Percentiles rank a stretch among this genome's conserved stretches.
Conservation (phyloP, 2,113 vertebrate species). For the Tragelaphus imberbis region DNA sequence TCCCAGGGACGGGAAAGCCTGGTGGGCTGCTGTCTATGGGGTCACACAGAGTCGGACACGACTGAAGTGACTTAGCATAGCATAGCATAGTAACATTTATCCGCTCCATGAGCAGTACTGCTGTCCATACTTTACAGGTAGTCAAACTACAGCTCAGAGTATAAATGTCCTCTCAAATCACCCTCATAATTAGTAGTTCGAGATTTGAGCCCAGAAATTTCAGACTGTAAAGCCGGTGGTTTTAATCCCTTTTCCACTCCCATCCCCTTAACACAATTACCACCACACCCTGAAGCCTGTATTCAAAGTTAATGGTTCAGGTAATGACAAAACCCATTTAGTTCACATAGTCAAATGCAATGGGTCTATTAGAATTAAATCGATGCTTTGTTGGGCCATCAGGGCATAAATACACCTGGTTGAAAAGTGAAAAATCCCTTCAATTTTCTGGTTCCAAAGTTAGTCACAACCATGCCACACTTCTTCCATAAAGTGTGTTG, state of each 20-base stretch:
- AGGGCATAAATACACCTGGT: background rate
- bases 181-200: background rate
- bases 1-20: too few relatives aligned
- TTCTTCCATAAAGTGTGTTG: background rate
- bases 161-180: background rate
- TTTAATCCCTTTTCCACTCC: background rate
- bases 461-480: background rate
- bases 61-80: too few relatives aligned
- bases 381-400: background rate
- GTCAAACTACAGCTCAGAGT: background rate
- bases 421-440: background rate
- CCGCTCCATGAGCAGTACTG: fast-evolving
- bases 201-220: background rate
- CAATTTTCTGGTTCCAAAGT: background rate
- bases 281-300: background rate
- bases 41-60: too few relatives aligned
- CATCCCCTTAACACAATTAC: background rate
- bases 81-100: background rate
- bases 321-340: background rate
- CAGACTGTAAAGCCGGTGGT: background rate
- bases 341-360: background rate
- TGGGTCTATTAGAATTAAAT: background rate
- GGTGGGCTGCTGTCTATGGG: too few relatives aligned
- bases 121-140: background rate
- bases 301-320: background rate